Percentiles rank a stretch among this genome's conserved stretches.
Evolutionary conservation across 2,797 vertebrate genomes (phyloP).

Genomic region (Alauda arvensis): DNA sequence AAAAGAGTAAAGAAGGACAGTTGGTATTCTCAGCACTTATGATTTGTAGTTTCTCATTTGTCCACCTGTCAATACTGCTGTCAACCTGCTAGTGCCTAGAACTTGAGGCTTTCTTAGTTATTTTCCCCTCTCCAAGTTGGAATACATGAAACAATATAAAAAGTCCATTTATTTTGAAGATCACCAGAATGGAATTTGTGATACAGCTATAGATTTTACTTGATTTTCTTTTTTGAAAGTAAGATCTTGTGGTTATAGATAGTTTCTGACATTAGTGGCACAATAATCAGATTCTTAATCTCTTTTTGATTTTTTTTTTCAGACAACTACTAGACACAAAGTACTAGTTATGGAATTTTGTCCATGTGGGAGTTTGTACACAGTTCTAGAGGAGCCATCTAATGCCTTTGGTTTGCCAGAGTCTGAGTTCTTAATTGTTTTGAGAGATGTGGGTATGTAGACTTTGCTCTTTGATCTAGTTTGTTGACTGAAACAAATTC

Average conservation of each 20-base stretch:
- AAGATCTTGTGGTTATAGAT: neutral
- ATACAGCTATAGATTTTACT: neutral
- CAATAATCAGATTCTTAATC: neutral
- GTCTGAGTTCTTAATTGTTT: conserved; percentile 94
- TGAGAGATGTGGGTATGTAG: conserved; percentile 91
- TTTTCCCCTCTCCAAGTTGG: neutral
- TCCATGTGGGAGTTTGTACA: conserved; percentile 94
- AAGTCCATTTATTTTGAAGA: neutral
- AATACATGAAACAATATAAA: neutral
- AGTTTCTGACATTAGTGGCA: neutral
- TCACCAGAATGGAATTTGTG: neutral
- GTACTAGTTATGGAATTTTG: conserved; percentile 98
- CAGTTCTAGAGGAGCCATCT: conserved; percentile 91
- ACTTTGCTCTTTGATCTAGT: neutral
- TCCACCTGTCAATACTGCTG: neutral
- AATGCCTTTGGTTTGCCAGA: conserved; percentile 95
- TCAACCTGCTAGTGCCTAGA: neutral
- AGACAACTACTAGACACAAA: conserved; percentile 93
- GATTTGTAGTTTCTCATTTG: neutral
- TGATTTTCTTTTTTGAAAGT: neutral
- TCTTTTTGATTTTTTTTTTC: conserved; percentile 7
- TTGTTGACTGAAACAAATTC: neutral
- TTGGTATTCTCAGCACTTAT: neutral
- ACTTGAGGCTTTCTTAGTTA: neutral
- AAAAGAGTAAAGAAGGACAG: neutral